Evolutionary conservation across 2,888 invertebrate species (phyloP).

Genomic region (Epistrophe eligans): DNA sequence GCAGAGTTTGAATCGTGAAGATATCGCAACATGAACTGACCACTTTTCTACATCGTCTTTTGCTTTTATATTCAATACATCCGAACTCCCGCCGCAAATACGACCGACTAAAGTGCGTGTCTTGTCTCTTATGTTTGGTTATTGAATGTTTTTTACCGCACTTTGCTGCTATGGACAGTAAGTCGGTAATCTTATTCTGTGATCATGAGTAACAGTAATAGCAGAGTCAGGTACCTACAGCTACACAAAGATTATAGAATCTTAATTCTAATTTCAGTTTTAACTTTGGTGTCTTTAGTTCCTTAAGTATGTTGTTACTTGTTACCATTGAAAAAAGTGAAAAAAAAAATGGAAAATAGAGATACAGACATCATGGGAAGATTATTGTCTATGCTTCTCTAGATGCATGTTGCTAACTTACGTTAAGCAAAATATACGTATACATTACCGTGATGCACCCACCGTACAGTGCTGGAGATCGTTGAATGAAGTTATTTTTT

Average conservation of each 20-base stretch:
- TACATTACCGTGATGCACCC: background rate
- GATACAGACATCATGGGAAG: background rate
- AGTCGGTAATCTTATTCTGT: background rate
- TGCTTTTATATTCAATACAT: conserved; percentile 71
- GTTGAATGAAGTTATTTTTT: background rate
- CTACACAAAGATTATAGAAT: background rate
- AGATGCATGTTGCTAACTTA: conserved; percentile 1
- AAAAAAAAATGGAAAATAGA: background rate
- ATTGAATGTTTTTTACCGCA: background rate
- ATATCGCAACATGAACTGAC: conserved; percentile 73
- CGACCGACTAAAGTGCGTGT: conserved; percentile 22
- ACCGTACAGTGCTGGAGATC: background rate
- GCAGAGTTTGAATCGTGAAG: conserved; percentile 53
- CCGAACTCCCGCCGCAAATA: conserved; percentile 26
- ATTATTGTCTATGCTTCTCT: background rate
- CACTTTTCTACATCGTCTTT: conserved; percentile 66
- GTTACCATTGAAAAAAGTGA: background rate
- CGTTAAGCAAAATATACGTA: background rate
- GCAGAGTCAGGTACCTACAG: background rate
- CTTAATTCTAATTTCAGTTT: background rate
- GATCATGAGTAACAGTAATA: background rate
- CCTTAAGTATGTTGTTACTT: background rate
- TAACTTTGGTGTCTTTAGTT: background rate
- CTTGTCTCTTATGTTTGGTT: conserved; percentile 33
- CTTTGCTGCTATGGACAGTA: background rate